Evolutionary conservation across 2,888 invertebrate species (phyloP).

Genomic region (Lissocephala sabroskyi): DNA sequence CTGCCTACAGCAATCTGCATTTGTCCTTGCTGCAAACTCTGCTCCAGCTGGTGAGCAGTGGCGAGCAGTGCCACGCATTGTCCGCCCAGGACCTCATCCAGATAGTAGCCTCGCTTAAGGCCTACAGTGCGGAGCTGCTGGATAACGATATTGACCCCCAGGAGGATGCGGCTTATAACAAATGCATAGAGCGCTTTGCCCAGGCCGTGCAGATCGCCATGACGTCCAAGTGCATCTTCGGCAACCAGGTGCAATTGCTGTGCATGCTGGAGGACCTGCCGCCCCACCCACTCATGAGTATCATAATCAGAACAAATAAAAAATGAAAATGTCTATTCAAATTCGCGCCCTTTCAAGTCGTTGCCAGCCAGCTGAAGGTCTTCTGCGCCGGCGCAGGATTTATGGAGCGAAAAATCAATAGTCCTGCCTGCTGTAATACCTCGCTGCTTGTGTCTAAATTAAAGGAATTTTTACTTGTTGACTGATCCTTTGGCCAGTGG

Average conservation of each 20-base stretch:
- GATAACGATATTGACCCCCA: slow-evolving; percentile 72
- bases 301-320: too few relatives aligned
- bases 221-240: slow-evolving; percentile 84
- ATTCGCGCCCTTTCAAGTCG: too few relatives aligned
- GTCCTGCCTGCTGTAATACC: background rate
- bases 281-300: slow-evolving; percentile 77
- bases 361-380: too few relatives aligned
- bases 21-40: slow-evolving; percentile 79
- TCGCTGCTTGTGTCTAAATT: background rate
- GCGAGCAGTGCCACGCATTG: slow-evolving; percentile 76
- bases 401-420: slow-evolving; percentile 3
- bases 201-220: slow-evolving; percentile 88
- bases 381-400: too few relatives aligned
- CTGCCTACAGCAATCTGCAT: slow-evolving; percentile 78
- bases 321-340: too few relatives aligned
- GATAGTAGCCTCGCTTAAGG: slow-evolving; percentile 73
- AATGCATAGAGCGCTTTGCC: slow-evolving; percentile 82
- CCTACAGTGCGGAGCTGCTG: slow-evolving; percentile 70
- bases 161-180: slow-evolving; percentile 73
- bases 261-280: slow-evolving; percentile 78
- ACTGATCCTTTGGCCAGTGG: background rate
- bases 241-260: slow-evolving; percentile 82
- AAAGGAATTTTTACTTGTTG: slow-evolving; percentile 1
- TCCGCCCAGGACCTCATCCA: slow-evolving; percentile 77
- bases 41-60: slow-evolving; percentile 73